Conservation (phyloP, 1,140 invertebrate species). For the Drosophila lacteicornis region DNA sequence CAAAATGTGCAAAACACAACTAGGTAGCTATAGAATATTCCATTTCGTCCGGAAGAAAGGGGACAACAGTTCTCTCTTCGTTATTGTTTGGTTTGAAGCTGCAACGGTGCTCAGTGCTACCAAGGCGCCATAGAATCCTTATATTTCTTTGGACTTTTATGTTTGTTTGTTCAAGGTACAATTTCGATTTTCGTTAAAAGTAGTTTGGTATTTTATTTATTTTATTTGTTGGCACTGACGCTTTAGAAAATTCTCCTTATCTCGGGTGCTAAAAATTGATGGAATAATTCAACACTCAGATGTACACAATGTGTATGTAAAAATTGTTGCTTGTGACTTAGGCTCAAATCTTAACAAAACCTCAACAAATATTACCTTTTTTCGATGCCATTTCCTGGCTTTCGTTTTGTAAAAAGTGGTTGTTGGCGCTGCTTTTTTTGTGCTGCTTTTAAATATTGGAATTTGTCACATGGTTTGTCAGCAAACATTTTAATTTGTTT, state of each 20-base stretch:
- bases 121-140: constrained; percentile 4
- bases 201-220: constrained; percentile 16
- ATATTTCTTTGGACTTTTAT: constrained; percentile 43
- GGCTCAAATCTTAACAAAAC: not conserved
- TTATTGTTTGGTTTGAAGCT: constrained; percentile 56
- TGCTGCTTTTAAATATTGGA: constrained; percentile 34
- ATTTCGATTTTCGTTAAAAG: constrained; percentile 52
- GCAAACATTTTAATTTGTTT: constrained; percentile 58
- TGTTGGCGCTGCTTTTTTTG: constrained; percentile 17
- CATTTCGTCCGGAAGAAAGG: constrained; percentile 27
- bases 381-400: constrained; percentile 4
- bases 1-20: constrained; percentile 83
- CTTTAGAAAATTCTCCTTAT: constrained; percentile 40
- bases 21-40: constrained; percentile 60
- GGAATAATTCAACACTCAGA: constrained; percentile 79
- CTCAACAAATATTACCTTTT: constrained; percentile 14
- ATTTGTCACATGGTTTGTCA: constrained; percentile 59
- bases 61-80: constrained; percentile 20
- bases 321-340: constrained; percentile 39
- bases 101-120: constrained; percentile 24
- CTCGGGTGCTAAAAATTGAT: constrained; percentile 72
- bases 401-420: constrained; percentile 33
- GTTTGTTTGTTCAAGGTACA: constrained; percentile 55
- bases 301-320: constrained; percentile 67
- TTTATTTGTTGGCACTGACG: constrained; percentile 66